phyloP scores from a whole-genome alignment of 2,888 invertebrate genomes.

The Microdon myrmicae region DNA sequence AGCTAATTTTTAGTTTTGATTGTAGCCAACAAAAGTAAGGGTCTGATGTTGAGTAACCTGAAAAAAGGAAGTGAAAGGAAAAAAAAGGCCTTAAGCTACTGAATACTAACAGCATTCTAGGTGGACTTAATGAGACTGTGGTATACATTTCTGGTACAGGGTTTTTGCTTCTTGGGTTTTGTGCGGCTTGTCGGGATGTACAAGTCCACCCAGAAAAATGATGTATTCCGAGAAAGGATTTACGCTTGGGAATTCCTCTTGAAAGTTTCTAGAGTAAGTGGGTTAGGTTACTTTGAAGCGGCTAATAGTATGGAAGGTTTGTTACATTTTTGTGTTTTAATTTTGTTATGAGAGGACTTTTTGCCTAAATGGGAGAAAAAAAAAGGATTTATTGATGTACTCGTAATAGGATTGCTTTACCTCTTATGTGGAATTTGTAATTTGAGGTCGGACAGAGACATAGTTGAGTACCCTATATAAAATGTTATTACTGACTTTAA shows the following conservation, averaged over 20 bases:
- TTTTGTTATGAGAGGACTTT: constrained; percentile 10
- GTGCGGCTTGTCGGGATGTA: constrained; percentile 14
- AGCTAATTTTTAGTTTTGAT: constrained; percentile 40
- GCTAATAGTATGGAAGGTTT: neutral
- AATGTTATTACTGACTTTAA: no score
- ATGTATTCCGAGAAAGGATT: constrained; percentile 20
- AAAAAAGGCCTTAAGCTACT: constrained; percentile 1
- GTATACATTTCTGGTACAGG: constrained; percentile 15
- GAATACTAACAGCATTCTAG: neutral
- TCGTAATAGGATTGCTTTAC: neutral
- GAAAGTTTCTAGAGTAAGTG: constrained; percentile 1
- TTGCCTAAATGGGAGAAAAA: neutral
- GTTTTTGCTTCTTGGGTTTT: constrained; percentile 16
- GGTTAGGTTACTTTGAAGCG: constrained; percentile 2
- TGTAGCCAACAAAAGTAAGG: constrained; percentile 24
- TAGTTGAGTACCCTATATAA: no score
- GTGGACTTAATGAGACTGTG: constrained; percentile 27
- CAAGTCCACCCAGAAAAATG: constrained; percentile 11
- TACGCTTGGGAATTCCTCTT: constrained; percentile 7
- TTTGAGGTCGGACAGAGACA: no score
- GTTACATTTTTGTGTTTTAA: no score
- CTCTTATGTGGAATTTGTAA: no score
- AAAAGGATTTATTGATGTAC: neutral
- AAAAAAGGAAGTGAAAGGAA: neutral
- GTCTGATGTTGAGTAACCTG: constrained; percentile 37